A percentile compares a stretch with the other conserved stretches of the same genome.
These are phyloP conservation scores for Rattus norvegicus DNA, from an alignment of 2,113 vertebrate genomes.

Conservation along the genomic window DNA sequence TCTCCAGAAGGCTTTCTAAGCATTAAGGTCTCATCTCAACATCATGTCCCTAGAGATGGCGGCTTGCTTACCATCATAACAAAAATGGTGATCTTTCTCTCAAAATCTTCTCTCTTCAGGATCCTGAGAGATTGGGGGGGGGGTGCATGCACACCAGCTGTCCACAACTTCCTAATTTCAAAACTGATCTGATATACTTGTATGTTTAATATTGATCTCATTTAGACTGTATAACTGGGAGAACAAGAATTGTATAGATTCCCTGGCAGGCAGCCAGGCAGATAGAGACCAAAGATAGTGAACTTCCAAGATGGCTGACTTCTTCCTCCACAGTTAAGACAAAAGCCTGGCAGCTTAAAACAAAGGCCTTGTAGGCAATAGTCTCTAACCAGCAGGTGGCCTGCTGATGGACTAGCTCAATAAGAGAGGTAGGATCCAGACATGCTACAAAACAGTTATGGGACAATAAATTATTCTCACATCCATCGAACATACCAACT, in stretches of 20 bases:
- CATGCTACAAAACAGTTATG: not conserved
- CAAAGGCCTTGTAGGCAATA: not conserved
- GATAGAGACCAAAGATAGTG: not conserved
- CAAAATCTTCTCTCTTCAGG: not conserved
- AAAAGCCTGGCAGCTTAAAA: not conserved
- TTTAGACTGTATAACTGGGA: not conserved
- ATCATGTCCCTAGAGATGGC: not conserved
- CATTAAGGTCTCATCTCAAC: not conserved
- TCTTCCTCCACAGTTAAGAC: not conserved
- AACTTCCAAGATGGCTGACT: not conserved
- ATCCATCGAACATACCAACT: not conserved
- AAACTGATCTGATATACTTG: not conserved
- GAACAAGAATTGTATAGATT: not conserved
- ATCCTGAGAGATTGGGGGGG: not conserved
- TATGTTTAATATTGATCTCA: not conserved
- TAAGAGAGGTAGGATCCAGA: too few species aligned
- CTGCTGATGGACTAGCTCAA: not conserved
- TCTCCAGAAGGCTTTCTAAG: not conserved
- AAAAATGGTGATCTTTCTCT: not conserved
- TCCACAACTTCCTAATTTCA: not conserved
- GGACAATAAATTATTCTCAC: not conserved
- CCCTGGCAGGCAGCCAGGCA: not conserved
- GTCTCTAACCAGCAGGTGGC: not conserved
- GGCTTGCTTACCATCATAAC: not conserved
- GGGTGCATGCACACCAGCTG: accelerated